These are phyloP conservation scores for Nephila pilipes DNA, from an alignment of 1,140 invertebrate genomes.

Conservation along the genomic window DNA sequence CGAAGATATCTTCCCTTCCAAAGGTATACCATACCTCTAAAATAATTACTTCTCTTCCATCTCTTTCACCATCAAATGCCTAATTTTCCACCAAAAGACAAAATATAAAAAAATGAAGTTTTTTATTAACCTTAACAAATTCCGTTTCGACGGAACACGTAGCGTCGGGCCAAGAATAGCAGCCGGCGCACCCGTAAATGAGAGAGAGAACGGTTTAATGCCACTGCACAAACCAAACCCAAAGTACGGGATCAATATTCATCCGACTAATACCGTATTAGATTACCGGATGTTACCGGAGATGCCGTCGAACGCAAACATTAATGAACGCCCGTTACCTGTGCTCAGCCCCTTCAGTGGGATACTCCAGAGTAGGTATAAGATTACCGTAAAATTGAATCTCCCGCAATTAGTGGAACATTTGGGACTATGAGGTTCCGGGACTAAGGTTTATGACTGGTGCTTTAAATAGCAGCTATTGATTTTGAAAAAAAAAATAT, in stretches of 20 bases:
- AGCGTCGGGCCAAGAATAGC: constrained; percentile 28
- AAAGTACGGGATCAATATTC: constrained; percentile 68
- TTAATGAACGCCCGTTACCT: constrained; percentile 75
- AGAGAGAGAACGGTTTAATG: constrained; percentile 41
- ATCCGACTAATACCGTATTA: constrained; percentile 73
- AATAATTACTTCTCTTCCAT: not conserved
- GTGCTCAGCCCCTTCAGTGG: constrained; percentile 1
- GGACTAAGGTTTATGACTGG: constrained; percentile 61
- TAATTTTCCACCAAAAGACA: not conserved
- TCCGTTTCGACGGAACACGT: not conserved
- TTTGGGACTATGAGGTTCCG: constrained; percentile 37
- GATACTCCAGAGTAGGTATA: constrained; percentile 31
- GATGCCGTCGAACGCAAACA: constrained; percentile 64
- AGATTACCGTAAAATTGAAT: constrained; percentile 76
- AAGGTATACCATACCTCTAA: not conserved
- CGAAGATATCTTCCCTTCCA: not conserved
- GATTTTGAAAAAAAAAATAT: constrained; percentile 53
- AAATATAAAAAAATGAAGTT: not conserved
- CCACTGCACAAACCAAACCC: constrained; percentile 45
- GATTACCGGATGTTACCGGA: constrained; percentile 73
- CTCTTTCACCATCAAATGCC: not conserved
- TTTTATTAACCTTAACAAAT: constrained; percentile 1
- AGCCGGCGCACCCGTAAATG: constrained; percentile 45
- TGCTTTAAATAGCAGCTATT: constrained; percentile 69
- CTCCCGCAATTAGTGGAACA: constrained; percentile 73